Conservation (phyloP, 2,888 invertebrate genomes). For the Xanthostigma xanthostigma region DNA sequence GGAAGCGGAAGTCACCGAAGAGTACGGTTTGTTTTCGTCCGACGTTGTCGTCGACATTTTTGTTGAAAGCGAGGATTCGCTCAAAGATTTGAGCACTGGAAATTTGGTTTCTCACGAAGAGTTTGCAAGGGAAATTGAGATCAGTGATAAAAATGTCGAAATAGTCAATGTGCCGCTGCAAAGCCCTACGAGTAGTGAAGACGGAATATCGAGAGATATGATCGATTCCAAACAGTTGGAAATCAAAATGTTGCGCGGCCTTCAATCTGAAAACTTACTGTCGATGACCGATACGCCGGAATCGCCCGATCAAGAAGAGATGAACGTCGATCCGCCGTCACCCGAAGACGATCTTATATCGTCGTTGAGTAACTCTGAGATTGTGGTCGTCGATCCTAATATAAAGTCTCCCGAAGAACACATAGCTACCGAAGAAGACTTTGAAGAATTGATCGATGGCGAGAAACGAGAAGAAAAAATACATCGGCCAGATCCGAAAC, state of each 20-base stretch:
- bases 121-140: conserved; percentile 20
- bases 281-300: conserved; percentile 33
- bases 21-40: conserved; percentile 46
- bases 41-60: conserved; percentile 43
- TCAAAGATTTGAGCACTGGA: conserved; percentile 26
- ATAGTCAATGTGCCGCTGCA: conserved; percentile 23
- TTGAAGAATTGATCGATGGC: conserved; percentile 48
- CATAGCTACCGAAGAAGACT: conserved; percentile 49
- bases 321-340: conserved; percentile 27
- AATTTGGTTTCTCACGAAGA: conserved; percentile 24
- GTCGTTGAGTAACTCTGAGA: conserved; percentile 38
- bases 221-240: neutral
- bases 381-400: conserved; percentile 44
- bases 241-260: conserved; percentile 23
- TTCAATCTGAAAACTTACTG: conserved; percentile 28
- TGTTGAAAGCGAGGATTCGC: conserved; percentile 37
- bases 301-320: conserved; percentile 36
- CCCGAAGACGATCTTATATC: conserved; percentile 30
- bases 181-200: conserved; percentile 29
- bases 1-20: conserved; percentile 41
- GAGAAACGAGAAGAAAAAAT: conserved; percentile 38
- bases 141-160: conserved; percentile 20
- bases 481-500: conserved; percentile 23
- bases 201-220: conserved; percentile 14
- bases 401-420: conserved; percentile 46